Conservation (phyloP, 2,113 vertebrate genomes). For the Tympanuchus pallidicinctus region DNA sequence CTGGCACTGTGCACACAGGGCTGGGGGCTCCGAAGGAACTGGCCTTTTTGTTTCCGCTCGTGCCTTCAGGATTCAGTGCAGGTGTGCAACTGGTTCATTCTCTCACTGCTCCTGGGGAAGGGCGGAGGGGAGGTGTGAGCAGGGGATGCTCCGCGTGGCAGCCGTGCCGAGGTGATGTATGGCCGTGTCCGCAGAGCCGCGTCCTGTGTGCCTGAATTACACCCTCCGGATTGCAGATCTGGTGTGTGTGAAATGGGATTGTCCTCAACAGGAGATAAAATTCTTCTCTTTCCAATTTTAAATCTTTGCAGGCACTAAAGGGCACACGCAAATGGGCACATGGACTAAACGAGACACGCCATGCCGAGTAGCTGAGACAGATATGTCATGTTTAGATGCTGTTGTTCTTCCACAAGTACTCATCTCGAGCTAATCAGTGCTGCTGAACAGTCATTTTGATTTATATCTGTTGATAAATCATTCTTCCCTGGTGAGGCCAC, state of each 20-base stretch:
- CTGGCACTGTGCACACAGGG: no score
- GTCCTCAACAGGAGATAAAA: not conserved
- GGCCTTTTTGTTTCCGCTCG: not conserved
- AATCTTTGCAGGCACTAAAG: not conserved
- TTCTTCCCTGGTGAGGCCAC: not conserved
- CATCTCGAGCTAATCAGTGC: not conserved
- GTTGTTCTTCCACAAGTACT: not conserved
- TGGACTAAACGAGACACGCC: not conserved
- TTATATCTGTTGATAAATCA: not conserved
- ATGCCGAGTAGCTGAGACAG: accelerated
- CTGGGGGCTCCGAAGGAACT: accelerated
- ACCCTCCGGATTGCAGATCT: accelerated
- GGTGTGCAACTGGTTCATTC: accelerated
- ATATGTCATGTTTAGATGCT: not conserved
- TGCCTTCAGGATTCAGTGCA: not conserved
- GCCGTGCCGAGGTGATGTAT: accelerated
- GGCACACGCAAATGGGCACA: accelerated
- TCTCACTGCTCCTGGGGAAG: accelerated
- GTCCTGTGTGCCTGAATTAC: accelerated
- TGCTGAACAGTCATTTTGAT: not conserved
- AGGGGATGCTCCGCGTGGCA: accelerated
- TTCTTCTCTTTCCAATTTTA: not conserved
- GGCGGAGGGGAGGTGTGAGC: not conserved
- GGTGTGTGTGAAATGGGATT: not conserved
- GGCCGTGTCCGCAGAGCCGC: accelerated